A percentile compares a stretch with the other conserved stretches of the same genome.
phyloP scores from a whole-genome alignment of 2,113 vertebrate species.

The Okapia johnstoni region DNA sequence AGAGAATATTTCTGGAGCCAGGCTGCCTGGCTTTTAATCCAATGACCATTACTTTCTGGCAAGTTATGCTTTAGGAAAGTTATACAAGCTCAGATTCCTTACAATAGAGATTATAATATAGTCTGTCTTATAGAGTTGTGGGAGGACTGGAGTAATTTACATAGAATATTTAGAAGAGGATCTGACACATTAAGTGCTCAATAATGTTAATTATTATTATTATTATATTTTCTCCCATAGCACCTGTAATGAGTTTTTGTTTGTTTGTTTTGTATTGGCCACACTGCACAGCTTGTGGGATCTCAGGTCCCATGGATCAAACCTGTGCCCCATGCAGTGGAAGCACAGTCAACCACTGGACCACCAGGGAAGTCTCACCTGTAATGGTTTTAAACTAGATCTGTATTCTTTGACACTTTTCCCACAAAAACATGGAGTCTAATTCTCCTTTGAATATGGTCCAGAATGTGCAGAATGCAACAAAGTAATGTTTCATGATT shows the following conservation, averaged over 20 bases:
- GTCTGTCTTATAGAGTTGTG: background rate
- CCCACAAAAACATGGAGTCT: background rate
- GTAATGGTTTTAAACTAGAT: background rate
- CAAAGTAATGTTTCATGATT: background rate
- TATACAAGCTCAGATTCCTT: background rate
- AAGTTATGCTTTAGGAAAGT: slow-evolving; percentile 16
- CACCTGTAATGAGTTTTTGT: background rate
- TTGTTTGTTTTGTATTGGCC: background rate
- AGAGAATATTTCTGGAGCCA: background rate
- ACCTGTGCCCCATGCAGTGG: background rate
- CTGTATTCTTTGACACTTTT: background rate
- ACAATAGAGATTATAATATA: background rate
- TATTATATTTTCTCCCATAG: background rate
- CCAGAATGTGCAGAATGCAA: background rate
- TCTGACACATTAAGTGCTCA: background rate
- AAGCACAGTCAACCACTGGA: background rate
- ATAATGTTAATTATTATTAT: background rate
- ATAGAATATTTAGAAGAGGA: background rate
- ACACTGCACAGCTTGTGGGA: background rate
- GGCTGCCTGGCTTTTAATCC: background rate
- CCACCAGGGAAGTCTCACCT: background rate
- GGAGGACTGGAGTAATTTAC: background rate
- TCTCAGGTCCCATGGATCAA: background rate
- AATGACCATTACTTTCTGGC: background rate
- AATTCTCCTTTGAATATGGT: background rate